Evolutionary conservation across 2,888 invertebrate species (phyloP).

Genomic region (Tyria jacobaeae): DNA sequence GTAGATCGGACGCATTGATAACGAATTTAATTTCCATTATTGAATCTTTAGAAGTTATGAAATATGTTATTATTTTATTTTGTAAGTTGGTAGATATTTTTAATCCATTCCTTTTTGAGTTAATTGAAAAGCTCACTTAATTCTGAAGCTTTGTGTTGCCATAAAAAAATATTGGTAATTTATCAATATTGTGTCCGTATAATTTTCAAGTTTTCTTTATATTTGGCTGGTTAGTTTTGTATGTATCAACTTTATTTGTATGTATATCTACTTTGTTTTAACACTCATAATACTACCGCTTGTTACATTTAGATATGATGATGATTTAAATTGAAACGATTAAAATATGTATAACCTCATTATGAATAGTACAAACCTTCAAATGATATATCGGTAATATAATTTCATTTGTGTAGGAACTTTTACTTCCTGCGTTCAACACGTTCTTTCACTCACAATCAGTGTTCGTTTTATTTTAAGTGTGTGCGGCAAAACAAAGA

Average conservation of each 20-base stretch:
- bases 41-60: slow-evolving; percentile 35
- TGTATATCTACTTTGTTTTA: no score
- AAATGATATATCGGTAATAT: slow-evolving; percentile 15
- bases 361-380: not conserved
- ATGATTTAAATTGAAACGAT: not conserved
- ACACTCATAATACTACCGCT: no score
- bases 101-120: not conserved
- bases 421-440: slow-evolving; percentile 17
- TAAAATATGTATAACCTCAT: not conserved
- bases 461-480: slow-evolving; percentile 4
- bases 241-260: no score
- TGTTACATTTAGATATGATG: no score
- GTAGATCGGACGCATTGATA: slow-evolving; percentile 64
- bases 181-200: not conserved
- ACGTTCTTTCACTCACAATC: slow-evolving; percentile 15
- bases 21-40: slow-evolving; percentile 51
- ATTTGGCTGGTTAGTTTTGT: not conserved
- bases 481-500: slow-evolving; percentile 18
- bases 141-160: not conserved
- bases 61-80: slow-evolving; percentile 30
- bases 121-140: not conserved
- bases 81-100: slow-evolving; percentile 15
- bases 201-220: not conserved
- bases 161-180: not conserved
- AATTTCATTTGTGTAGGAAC: slow-evolving; percentile 21